Base-by-base conservation (phyloP, 92 coral and sea anemone species). In the Actinostola sp. region DNA sequence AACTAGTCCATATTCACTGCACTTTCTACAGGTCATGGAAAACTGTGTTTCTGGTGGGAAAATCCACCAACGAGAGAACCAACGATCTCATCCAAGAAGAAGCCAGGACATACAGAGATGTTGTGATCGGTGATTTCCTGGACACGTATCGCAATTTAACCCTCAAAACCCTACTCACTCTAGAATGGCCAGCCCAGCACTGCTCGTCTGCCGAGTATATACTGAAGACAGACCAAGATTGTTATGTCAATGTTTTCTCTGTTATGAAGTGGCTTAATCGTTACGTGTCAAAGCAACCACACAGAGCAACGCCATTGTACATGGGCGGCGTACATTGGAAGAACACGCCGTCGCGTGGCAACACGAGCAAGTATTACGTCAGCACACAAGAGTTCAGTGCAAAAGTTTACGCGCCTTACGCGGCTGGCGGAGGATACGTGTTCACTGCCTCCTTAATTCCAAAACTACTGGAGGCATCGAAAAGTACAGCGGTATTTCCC, bases 191-290 rank as follows among this genome's bases (percentile, higher is more conserved):
- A 11, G 38, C 54, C 61, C 59, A 76, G 8, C 69, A 73, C 63
- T 35, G 75, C 26, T 73, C 66, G 20, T 23, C 25, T 17, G 70
- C 75, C 28, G 44, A 67, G 29, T 81, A 71, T 54, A 81, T 81
- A 0, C 73, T 81, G 28, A 81, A 81, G 36, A 81, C 86, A 24
- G 86, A 81, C 27, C 74, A 81, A 27, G 86, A 81, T 38, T 81
- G 86, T 34, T 81, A 52, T 48, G 78, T 81, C 29, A 81, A 81
- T 45, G 31, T 81, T 3, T 43, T 65, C 0, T 51, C 61, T 53
- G 67, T 81, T 25, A 46, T 72, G 25, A 17, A 75, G 23, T 75
- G 76, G 87, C 52, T 82, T 15, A n/a, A 41, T 23, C 44, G 33
- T 33, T 54, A 72, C 33, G 75, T 28, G 0, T 30, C 13, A 27